Conservation (phyloP, 2,797 vertebrate genomes). For the Cichlasoma orientale region DNA sequence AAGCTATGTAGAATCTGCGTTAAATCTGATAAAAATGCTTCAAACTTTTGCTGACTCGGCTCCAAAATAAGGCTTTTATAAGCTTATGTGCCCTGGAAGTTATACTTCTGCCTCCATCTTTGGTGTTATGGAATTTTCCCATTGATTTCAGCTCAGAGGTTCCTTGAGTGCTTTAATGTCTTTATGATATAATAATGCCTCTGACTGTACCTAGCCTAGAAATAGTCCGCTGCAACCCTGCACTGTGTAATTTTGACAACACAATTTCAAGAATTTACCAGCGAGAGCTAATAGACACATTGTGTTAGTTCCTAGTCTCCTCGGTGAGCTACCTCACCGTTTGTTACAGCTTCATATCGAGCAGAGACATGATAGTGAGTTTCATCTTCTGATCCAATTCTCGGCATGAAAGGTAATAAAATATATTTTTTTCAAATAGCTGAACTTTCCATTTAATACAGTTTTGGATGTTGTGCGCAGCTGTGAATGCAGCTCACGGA, state of each 20-base stretch:
- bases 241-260: neutral
- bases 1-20: neutral
- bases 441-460: neutral
- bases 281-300: neutral
- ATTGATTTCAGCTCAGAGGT: neutral
- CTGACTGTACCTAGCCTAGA: neutral
- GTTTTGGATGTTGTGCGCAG: conserved; percentile 1
- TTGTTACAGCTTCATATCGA: neutral
- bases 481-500: conserved; percentile 8
- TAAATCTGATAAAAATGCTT: neutral
- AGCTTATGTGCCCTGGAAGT: neutral
- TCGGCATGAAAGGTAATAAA: neutral
- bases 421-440: neutral
- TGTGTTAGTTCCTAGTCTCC: neutral
- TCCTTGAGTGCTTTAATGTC: neutral
- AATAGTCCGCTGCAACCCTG: neutral
- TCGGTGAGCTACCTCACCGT: neutral
- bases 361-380: neutral
- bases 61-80: neutral
- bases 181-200: neutral
- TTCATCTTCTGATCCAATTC: neutral
- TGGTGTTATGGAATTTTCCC: neutral
- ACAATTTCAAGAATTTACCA: neutral
- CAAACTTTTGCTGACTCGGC: neutral
- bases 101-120: neutral